Percentiles rank a stretch among this genome's conserved stretches.
Conservation (phyloP, 2,888 invertebrate genomes). For the Reticulitermes lucifugus region DNA sequence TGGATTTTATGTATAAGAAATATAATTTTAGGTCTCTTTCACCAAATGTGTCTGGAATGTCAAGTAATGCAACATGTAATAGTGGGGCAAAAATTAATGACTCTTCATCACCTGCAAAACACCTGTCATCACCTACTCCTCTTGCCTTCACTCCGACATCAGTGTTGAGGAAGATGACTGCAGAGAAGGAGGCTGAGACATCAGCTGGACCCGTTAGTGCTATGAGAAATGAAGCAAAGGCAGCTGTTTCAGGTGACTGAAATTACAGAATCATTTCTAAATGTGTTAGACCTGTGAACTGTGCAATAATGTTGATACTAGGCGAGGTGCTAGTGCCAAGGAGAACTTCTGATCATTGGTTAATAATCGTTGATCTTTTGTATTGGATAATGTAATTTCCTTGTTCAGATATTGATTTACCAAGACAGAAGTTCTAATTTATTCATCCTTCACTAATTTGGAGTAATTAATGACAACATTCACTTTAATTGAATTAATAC, state of each 20-base stretch:
- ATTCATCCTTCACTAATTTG: too few species aligned
- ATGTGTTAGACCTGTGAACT: background rate
- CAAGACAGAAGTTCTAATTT: too few species aligned
- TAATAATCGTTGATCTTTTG: too few species aligned
- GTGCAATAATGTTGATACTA: background rate
- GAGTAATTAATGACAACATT: too few species aligned
- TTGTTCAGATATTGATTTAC: too few species aligned
- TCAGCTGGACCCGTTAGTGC: background rate
- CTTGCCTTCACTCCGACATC: conserved; percentile 94
- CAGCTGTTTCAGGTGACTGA: conserved; percentile 24
- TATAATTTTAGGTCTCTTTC: conserved; percentile 44
- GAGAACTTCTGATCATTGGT: too few species aligned
- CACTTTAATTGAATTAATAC: too few species aligned
- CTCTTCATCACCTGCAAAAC: conserved; percentile 63
- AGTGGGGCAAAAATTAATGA: conserved; percentile 29
- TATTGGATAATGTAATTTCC: too few species aligned
- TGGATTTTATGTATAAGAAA: too few species aligned
- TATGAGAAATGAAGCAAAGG: conserved; percentile 29
- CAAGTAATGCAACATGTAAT: background rate
- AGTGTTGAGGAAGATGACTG: conserved; percentile 94
- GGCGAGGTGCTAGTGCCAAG: background rate
- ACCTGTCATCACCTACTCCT: conserved; percentile 73
- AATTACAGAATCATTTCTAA: background rate
- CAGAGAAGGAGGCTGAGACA: conserved; percentile 82
- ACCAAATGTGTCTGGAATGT: conserved; percentile 42